phyloP scores from a whole-genome alignment of 2,888 invertebrate species.

The Helicoverpa assulta region DNA sequence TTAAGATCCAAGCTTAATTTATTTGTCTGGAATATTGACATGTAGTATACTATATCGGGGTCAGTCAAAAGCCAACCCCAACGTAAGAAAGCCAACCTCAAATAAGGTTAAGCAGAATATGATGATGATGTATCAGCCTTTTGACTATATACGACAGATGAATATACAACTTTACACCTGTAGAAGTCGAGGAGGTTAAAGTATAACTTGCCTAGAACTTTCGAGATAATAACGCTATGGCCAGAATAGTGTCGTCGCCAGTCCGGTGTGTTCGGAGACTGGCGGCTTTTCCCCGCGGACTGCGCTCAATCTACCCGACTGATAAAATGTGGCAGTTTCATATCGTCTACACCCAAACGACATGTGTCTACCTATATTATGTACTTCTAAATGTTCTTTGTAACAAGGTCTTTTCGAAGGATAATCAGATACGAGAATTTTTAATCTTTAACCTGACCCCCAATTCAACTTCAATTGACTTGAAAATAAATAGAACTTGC shows the following conservation, averaged over 20 bases:
- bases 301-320: slow-evolving; percentile 30
- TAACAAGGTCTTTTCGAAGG: background rate
- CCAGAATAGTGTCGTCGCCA: slow-evolving; percentile 42
- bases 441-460: too few relatives aligned
- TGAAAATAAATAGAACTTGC: too few relatives aligned
- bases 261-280: slow-evolving; percentile 18
- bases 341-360: background rate
- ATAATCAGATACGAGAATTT: too few relatives aligned
- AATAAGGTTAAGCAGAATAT: too few relatives aligned
- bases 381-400: background rate
- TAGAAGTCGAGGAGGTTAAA: background rate
- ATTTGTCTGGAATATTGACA: background rate
- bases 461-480: too few relatives aligned
- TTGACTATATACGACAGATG: too few relatives aligned
- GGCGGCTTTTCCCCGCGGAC: slow-evolving; percentile 39
- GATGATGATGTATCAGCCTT: too few relatives aligned
- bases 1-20: background rate
- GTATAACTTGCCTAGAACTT: background rate
- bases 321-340: slow-evolving; percentile 35
- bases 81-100: too few relatives aligned
- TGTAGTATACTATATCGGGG: background rate
- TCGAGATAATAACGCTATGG: background rate
- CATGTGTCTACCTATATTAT: background rate
- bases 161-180: background rate
- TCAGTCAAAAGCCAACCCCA: too few relatives aligned